Percentiles rank a stretch among this genome's conserved stretches.
Conservation (phyloP, 2,888 invertebrate species). For the Plebejus anna region DNA sequence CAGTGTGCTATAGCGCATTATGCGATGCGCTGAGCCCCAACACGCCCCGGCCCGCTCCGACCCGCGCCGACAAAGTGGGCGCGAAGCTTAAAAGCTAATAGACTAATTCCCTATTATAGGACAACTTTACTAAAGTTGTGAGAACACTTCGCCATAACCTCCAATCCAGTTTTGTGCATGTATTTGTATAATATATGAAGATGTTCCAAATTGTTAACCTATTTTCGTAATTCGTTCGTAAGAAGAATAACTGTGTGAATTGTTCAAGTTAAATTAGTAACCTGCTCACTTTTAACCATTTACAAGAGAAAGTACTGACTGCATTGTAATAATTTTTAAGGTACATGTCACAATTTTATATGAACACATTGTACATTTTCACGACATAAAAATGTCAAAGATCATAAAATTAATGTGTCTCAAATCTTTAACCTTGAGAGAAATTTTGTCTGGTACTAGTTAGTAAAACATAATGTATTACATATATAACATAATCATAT, state of each 20-base stretch:
- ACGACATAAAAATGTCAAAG: background rate
- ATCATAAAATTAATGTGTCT: background rate
- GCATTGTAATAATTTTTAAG: background rate
- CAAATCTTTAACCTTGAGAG: background rate
- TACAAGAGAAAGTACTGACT: background rate
- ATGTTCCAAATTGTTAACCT: background rate
- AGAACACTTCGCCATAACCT: background rate
- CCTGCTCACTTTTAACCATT: background rate
- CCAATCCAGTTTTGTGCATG: background rate
- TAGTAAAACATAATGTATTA: too few relatives aligned
- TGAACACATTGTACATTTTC: background rate
- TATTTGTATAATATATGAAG: background rate
- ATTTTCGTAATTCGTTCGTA: too few relatives aligned
- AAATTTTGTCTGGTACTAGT: background rate
- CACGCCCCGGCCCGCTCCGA: too few relatives aligned
- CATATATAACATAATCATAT: background rate
- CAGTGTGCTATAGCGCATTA: too few relatives aligned
- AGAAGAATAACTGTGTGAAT: background rate
- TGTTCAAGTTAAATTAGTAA: background rate
- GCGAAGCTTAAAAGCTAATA: too few relatives aligned
- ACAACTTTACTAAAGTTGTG: too few relatives aligned
- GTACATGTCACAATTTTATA: background rate
- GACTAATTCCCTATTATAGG: too few relatives aligned
- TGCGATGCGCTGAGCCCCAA: too few relatives aligned
- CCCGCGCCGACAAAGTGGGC: too few relatives aligned